Percentiles rank a stretch among this genome's conserved stretches.
Conservation (phyloP, 2,113 vertebrate species). For the Speoplatyrhinus poulsoni region DNA sequence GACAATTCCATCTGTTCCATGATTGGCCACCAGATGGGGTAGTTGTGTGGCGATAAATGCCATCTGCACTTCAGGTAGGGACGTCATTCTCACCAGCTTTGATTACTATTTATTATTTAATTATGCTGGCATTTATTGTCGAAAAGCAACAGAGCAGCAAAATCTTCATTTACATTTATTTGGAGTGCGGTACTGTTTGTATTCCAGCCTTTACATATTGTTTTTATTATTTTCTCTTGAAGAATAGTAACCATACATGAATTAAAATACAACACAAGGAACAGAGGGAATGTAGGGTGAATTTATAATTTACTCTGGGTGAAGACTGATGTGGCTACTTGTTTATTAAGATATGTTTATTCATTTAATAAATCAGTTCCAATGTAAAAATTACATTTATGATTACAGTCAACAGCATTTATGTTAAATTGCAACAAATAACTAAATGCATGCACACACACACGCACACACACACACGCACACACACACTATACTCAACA, state of each 20-base stretch:
- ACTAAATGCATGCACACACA: not conserved
- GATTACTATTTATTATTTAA: no score
- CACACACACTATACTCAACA: not conserved
- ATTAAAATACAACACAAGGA: not conserved
- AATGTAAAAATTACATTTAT: conserved; percentile 28
- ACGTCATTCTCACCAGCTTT: no score
- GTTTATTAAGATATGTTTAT: conserved; percentile 44
- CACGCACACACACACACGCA: not conserved
- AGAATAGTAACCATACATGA: no score
- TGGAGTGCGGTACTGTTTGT: no score
- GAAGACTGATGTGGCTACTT: conserved; percentile 20
- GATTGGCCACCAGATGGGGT: conserved; percentile 55
- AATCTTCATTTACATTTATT: no score
- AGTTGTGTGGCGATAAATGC: conserved; percentile 10
- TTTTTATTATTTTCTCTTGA: no score
- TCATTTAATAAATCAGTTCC: conserved; percentile 49
- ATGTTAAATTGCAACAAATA: conserved; percentile 18
- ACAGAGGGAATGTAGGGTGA: conserved; percentile 3
- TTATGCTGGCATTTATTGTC: no score
- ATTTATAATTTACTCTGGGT: conserved; percentile 20
- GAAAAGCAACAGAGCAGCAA: no score
- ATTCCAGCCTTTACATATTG: no score
- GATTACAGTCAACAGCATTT: conserved; percentile 14
- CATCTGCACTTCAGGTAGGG: not conserved
- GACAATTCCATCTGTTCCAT: conserved; percentile 3